These are phyloP conservation scores for Eptesicus fuscus DNA, from an alignment of 2,113 vertebrate species.

Conservation along the genomic window DNA sequence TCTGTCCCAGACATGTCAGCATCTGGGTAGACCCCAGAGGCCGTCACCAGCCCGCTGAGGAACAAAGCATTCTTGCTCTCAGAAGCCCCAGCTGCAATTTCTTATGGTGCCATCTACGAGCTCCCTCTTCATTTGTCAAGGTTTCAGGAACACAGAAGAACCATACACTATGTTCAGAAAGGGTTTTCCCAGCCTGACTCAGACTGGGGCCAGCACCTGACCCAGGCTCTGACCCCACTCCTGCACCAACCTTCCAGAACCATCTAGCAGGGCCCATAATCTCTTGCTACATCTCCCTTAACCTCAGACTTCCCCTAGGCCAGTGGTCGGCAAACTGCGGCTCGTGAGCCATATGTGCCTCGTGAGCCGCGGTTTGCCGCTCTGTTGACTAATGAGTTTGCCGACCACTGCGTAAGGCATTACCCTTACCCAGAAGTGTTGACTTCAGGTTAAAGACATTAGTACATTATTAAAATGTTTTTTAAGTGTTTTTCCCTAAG, in stretches of 20 bases:
- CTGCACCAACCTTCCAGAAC: not conserved
- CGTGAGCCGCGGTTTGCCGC: no score
- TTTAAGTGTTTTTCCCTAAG: no score
- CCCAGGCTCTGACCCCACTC: not conserved
- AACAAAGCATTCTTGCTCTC: not conserved
- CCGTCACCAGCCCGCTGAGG: not conserved
- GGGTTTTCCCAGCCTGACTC: not conserved
- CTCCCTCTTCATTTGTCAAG: not conserved
- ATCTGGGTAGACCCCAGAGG: not conserved
- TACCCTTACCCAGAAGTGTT: no score
- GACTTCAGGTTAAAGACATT: no score
- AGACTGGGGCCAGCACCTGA: not conserved
- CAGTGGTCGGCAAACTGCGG: no score
- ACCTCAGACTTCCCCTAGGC: fast-evolving
- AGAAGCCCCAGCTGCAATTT: not conserved
- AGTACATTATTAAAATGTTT: no score
- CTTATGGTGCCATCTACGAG: not conserved
- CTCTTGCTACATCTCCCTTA: not conserved
- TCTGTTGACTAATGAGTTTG: no score
- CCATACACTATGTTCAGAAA: not conserved
- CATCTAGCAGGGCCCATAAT: not conserved
- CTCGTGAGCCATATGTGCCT: no score
- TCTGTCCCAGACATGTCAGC: not conserved
- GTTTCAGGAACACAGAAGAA: not conserved
- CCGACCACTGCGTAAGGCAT: no score